Evolutionary conservation across 2,888 invertebrate species (phyloP), one percentile per base, ranked within the genome.

Genomic region (Coecobrya sp.): DNA sequence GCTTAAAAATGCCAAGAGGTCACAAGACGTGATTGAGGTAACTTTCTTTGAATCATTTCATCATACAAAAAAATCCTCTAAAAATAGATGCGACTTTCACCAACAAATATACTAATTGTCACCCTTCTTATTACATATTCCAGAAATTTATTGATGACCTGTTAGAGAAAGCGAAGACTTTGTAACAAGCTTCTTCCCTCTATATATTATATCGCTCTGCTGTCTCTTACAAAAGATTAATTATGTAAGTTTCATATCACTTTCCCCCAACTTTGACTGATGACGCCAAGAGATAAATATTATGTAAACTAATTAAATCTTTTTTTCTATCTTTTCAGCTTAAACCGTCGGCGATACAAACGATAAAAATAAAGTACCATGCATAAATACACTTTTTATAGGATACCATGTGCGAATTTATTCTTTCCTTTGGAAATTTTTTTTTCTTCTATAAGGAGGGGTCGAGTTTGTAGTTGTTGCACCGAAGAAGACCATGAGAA

Each of bases 61-160:
- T n/a, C n/a, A n/a, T n/a, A n/a, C n/a, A n/a, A n/a, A n/a, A n/a
- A n/a, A n/a, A n/a, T n/a, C n/a, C n/a, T n/a, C n/a, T n/a, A n/a
- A n/a, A n/a, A n/a, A n/a, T n/a, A n/a, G 13, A 42, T n/a, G 3
- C 19, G 22, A 55, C 13, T n/a, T 45, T 16, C 52, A 52, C 5
- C 42, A n/a, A 42, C 42, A 42, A 7, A 42, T 7, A 10, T 13
- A 49, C 49, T 13, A 13, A 49, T 49, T 36, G 36, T 49, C 4
- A 49, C 10, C 10, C 10, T 13, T 49, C 11, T 19, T 19, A 4
- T 73, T 81, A 5, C 52, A 22, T 93, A 93, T 95, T 95, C 95
- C 95, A 98, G 98, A 98, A 98, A 97, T 98, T 98, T 96, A 98
- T 98, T 96, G 98, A 98, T 96, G 98, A 98, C 96, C 97, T 98